Conservation (phyloP, 2,113 vertebrate species). For the Rhea americana region DNA sequence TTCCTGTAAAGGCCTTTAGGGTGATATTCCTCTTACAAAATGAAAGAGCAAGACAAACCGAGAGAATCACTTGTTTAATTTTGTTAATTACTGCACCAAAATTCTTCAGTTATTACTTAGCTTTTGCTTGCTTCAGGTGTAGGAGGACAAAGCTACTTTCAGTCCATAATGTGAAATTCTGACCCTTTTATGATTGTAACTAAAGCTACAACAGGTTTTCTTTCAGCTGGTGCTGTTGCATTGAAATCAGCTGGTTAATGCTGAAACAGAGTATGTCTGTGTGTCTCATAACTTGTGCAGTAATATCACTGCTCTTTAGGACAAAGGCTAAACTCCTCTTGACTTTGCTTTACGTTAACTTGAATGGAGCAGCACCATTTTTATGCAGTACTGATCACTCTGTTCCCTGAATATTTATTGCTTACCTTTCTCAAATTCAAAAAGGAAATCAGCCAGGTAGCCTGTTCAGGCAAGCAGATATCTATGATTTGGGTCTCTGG, state of each 20-base stretch:
- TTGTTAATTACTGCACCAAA: neutral
- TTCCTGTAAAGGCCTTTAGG: neutral
- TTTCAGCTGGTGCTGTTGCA: neutral
- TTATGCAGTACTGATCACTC: neutral
- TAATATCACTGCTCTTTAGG: neutral
- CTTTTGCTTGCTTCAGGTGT: neutral
- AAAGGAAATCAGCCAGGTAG: neutral
- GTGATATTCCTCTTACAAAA: neutral
- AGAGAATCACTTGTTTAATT: neutral
- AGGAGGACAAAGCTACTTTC: neutral
- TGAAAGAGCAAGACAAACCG: neutral
- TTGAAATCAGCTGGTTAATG: neutral
- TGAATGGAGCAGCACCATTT: neutral
- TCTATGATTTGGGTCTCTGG: neutral
- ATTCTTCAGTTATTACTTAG: neutral
- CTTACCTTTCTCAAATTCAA: neutral
- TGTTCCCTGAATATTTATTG: rapidly evolving
- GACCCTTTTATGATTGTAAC: neutral
- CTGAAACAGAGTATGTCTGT: neutral
- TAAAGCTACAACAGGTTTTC: neutral
- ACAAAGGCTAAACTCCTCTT: neutral
- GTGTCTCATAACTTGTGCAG: neutral
- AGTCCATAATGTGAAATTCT: neutral
- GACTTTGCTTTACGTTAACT: neutral
- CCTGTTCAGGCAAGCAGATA: neutral